Evolutionary conservation across 2,113 vertebrate genomes (phyloP).

Genomic region (Podiceps cristatus): DNA sequence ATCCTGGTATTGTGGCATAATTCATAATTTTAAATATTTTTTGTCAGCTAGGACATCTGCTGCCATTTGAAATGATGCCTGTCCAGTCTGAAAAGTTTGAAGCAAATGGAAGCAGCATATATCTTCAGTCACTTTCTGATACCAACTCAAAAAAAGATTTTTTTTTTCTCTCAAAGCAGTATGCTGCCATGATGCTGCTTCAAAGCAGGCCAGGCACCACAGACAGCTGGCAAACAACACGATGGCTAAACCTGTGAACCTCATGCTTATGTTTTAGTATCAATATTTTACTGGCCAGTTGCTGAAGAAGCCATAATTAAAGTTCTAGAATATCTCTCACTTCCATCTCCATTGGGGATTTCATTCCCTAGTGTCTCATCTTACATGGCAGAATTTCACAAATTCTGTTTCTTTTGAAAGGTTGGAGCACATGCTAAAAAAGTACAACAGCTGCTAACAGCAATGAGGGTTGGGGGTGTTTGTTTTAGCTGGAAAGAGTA

Average conservation of each 20-base stretch:
- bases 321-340: not conserved
- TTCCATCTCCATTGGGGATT: not conserved
- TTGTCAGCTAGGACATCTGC: slow-evolving; percentile 20
- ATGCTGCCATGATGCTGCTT: not conserved
- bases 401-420: not conserved
- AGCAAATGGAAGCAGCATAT: slow-evolving; percentile 38
- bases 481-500: not conserved
- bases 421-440: not conserved
- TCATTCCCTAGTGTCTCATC: not conserved
- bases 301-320: not conserved
- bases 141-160: not conserved
- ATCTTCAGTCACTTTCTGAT: not conserved
- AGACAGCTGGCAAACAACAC: not conserved
- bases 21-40: slow-evolving; percentile 28
- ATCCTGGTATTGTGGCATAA: slow-evolving; percentile 31
- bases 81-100: slow-evolving; percentile 20
- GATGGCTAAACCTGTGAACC: not conserved
- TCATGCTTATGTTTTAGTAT: not conserved
- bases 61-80: slow-evolving; percentile 44
- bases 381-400: not conserved
- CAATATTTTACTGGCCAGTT: not conserved
- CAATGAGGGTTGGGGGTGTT: not conserved
- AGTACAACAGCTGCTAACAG: not conserved
- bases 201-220: not conserved
- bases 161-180: not conserved